Evolutionary conservation across 2,888 invertebrate genomes (phyloP), one percentile per base, ranked within the genome.

Genomic region (Microctonus aethiopoides): DNA sequence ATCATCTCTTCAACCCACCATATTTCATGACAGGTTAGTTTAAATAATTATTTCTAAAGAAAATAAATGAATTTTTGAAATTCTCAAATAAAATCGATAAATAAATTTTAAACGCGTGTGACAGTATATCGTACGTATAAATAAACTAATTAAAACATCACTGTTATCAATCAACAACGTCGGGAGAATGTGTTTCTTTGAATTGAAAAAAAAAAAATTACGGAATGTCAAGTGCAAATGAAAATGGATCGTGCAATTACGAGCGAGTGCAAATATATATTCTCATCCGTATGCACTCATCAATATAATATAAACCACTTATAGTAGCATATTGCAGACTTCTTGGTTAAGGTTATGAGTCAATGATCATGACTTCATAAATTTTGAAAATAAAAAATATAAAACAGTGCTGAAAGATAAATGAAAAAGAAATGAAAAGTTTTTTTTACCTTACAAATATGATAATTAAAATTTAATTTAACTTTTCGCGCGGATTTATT

Each of bases 371-470:
- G 16, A 46, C 46, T 7, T 16, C 5, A 16, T 20, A n/a, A 46
- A 46, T 46, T 46, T 46, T 46, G 16, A 16, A 46, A 13, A n/a
- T 4, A n/a, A 4, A 46, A 39, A 39, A 6, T n/a, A 13, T 2
- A 39, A 39, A 5, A 39, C 6, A 16, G 16, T 6, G n/a, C 16
- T 7, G n/a, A 46, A 46, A 16, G 16, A 7, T 1, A 16, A 46
- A 7, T 1, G 5, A 46, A 46, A 46, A 16, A 16, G 61, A 10
- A 24, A 26, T 26, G n/a, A 20, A 39, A 20, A 26, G 54, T 16
- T n/a, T 10, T 29, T 16, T 72, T 68, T 68, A 16, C 7, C 7
- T 5, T 46, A 68, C 74, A 67, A 68, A 26, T 39, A n/a, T 13
- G 22, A 61, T 61, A 32, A 6, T 34, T n/a, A 36, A n/a, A n/a